Evolutionary conservation across 2,888 invertebrate genomes (phyloP).

Genomic region (Ormyrus rosae): DNA sequence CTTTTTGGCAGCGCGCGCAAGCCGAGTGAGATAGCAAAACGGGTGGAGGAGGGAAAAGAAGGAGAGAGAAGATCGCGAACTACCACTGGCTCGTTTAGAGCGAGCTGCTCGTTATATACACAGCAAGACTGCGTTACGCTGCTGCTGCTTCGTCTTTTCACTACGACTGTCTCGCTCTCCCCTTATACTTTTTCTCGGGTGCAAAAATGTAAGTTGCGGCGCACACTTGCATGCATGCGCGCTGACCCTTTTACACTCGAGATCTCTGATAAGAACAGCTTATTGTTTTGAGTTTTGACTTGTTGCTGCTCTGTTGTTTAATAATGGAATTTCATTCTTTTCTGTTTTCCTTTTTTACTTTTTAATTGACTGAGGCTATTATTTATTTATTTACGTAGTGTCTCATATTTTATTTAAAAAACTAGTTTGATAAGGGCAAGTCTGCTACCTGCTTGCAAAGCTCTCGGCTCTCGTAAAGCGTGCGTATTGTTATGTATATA

Average conservation of each 20-base stretch:
- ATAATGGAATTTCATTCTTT: no score
- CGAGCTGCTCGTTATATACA: neutral
- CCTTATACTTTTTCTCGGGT: neutral
- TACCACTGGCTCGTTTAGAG: neutral
- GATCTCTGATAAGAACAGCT: no score
- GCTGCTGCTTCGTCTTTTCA: neutral
- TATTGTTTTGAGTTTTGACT: no score
- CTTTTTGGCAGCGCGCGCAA: conserved; percentile 69
- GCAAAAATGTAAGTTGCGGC: conserved; percentile 5
- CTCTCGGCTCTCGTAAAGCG: no score
- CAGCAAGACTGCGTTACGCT: neutral
- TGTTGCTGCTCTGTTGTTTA: no score
- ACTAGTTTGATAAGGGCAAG: no score
- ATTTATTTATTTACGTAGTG: no score
- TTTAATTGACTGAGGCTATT: no score
- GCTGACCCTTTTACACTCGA: neutral
- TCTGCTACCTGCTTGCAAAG: no score
- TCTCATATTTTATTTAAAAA: no score
- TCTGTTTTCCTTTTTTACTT: no score
- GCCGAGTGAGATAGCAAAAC: conserved; percentile 50
- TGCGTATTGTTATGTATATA: no score
- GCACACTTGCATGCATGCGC: neutral
- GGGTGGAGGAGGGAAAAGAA: neutral
- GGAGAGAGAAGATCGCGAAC: neutral
- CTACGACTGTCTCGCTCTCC: conserved; percentile 10